These are phyloP conservation scores for Apodemus agrarius DNA, from an alignment of 2,797 vertebrate species.

Conservation along the genomic window DNA sequence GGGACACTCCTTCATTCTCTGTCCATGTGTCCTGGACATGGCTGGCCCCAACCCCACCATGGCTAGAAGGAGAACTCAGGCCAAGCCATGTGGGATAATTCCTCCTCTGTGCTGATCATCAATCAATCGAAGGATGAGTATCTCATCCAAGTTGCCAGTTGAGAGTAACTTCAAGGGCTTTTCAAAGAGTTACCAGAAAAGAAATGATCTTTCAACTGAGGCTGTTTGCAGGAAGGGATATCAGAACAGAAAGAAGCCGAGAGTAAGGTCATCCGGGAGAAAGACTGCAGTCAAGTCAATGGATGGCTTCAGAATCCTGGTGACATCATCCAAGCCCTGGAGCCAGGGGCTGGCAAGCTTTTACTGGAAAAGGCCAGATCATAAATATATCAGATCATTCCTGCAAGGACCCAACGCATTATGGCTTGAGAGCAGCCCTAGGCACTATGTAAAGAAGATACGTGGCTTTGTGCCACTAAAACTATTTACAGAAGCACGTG, in stretches of 20 bases:
- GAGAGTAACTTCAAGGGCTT: constrained; percentile 18
- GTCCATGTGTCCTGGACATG: not conserved
- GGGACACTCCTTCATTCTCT: not conserved
- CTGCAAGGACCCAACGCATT: not conserved
- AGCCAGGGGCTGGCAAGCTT: not conserved
- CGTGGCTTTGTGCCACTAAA: not conserved
- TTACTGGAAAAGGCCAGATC: constrained; percentile 2
- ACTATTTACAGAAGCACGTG: constrained; percentile 23
- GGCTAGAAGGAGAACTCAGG: not conserved
- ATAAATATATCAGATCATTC: constrained; percentile 42
- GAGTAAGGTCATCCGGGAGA: not conserved
- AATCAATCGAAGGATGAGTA: not conserved
- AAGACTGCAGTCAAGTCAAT: constrained; percentile 36
- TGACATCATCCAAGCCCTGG: not conserved
- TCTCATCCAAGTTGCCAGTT: not conserved
- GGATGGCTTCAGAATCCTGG: not conserved
- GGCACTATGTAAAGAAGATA: not conserved
- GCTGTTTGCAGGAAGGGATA: constrained; percentile 1
- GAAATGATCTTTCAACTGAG: not conserved
- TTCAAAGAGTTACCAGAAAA: constrained; percentile 33
- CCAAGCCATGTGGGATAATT: not conserved
- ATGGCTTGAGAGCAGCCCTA: not conserved
- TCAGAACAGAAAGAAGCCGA: not conserved
- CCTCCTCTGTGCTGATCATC: not conserved
- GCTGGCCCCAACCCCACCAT: not conserved